phyloP scores from a whole-genome alignment of 2,888 invertebrate genomes.

The Rhabditoides inermis region DNA sequence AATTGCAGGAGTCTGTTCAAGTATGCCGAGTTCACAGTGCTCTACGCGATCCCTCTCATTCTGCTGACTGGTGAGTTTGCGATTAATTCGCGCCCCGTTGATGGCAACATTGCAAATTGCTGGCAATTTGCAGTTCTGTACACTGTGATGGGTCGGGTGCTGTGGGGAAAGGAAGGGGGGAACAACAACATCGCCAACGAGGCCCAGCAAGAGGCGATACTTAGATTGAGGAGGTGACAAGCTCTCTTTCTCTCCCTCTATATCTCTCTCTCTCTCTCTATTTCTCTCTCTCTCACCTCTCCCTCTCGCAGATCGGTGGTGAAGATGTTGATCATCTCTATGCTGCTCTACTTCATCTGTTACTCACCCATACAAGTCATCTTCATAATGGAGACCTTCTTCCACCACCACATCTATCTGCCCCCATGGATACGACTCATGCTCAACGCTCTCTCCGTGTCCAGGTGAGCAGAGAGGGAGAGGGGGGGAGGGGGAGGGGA shows the following conservation, averaged over 20 bases:
- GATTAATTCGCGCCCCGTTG: too few relatives aligned
- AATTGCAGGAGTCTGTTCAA: conserved; percentile 27
- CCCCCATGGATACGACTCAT: conserved; percentile 26
- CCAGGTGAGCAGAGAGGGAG: conserved; percentile 20
- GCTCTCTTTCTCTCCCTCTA: too few relatives aligned
- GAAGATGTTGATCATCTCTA: conserved; percentile 55
- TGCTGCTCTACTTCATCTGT: conserved; percentile 54
- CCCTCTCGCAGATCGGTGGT: too few relatives aligned
- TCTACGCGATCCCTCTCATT: conserved; percentile 36
- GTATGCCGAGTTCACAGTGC: conserved; percentile 29
- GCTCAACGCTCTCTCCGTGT: conserved; percentile 29
- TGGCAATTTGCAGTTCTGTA: too few relatives aligned
- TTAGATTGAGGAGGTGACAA: neutral
- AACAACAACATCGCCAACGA: conserved; percentile 31
- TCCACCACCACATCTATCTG: conserved; percentile 18
- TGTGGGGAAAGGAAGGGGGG: conserved; percentile 26
- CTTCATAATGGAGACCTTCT: conserved; percentile 25
- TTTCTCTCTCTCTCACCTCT: too few relatives aligned
- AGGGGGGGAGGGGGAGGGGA: too few relatives aligned
- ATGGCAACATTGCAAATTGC: too few relatives aligned
- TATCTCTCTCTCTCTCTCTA: too few relatives aligned
- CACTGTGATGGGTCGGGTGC: conserved; percentile 32
- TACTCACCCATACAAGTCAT: conserved; percentile 54
- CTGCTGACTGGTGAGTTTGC: too few relatives aligned
- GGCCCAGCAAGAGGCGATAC: conserved; percentile 20